Base-by-base conservation (phyloP, 2,113 vertebrate species). In the Heterochromis multidens region DNA sequence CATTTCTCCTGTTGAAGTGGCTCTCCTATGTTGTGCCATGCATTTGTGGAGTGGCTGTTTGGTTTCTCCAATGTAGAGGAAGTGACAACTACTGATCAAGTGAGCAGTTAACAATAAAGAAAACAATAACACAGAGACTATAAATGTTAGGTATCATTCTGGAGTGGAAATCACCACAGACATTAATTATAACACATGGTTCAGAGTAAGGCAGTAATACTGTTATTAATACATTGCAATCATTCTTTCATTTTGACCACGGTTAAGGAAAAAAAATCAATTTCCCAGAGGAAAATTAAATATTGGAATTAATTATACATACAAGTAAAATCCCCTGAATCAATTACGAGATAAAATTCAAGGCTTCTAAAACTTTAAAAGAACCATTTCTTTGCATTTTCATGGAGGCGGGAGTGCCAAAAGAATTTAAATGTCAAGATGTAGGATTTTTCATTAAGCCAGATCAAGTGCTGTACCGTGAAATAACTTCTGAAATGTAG, bases 221-320 rank as follows among this genome's bases (percentile, higher is more conserved):
- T 19, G 31, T 74, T 83, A 80, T 80, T 77, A 52, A 62, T 58
- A 67, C 19, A 29, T 10, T 78, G 25, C 52, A 60, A 10, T 25
- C 13, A 21, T 76, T 80, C 37, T 81, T 88, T 83, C 58, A 88
- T 85, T n/a, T 79, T 77, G 57, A 89, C 78, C 78, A 80, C 46
- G 59, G 63, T 54, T 31, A 80, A 81, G 23, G 9, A 67, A 80
- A 60, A 19, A 8, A 1, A 82, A 67, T 87, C 57, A 43, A 85
- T 82, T 70, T 87, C 82, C 74, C 56, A 16, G 16, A 81, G 65
- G 59, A 86, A 90, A 91, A 86, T 82, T 65, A 54, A 83, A 89
- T 80, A 82, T 83, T 77, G n/a, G 33, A 88, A 83, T 89, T 59
- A 89, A 88, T 89, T 91, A 90, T 79, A 84, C 76, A 87, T 82